Conservation (phyloP, 2,888 invertebrate genomes). For the Apamea sordens region DNA sequence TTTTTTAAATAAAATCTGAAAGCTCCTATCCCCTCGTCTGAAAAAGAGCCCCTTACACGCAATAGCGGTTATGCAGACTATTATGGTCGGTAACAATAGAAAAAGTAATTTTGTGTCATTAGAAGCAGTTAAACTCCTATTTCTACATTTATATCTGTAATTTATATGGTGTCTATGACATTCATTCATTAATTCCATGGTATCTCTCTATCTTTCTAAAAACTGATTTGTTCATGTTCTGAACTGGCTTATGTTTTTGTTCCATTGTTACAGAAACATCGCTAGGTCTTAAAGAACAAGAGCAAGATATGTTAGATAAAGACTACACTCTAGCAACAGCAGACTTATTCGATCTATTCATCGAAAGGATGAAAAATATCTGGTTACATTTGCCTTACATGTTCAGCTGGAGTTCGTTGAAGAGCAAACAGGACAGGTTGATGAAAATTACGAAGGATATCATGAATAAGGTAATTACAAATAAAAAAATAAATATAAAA, state of each 20-base stretch:
- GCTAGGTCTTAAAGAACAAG: slow-evolving; percentile 32
- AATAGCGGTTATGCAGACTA: no score
- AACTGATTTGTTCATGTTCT: not conserved
- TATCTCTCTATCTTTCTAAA: not conserved
- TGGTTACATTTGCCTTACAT: slow-evolving; percentile 29
- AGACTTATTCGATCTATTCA: not conserved
- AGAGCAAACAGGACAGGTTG: slow-evolving; percentile 32
- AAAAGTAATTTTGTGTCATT: no score
- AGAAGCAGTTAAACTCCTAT: not conserved
- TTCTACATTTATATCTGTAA: not conserved
- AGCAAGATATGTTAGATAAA: slow-evolving; percentile 1
- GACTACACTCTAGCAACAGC: slow-evolving; percentile 29
- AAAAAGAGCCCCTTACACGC: no score
- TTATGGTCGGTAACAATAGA: no score
- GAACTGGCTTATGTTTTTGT: not conserved
- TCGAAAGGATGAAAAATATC: slow-evolving; percentile 28
- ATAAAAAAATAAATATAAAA: not conserved
- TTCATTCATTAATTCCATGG: not conserved
- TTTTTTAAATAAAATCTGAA: not conserved
- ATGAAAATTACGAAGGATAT: slow-evolving; percentile 27
- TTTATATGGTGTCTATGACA: not conserved
- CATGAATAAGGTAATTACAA: slow-evolving; percentile 20
- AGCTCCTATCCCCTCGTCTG: not conserved
- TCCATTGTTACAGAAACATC: slow-evolving; percentile 28
- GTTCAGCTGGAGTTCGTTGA: slow-evolving; percentile 36